These are phyloP conservation scores for Colaptes auratus DNA, from an alignment of 2,113 vertebrate genomes.

Conservation along the genomic window DNA sequence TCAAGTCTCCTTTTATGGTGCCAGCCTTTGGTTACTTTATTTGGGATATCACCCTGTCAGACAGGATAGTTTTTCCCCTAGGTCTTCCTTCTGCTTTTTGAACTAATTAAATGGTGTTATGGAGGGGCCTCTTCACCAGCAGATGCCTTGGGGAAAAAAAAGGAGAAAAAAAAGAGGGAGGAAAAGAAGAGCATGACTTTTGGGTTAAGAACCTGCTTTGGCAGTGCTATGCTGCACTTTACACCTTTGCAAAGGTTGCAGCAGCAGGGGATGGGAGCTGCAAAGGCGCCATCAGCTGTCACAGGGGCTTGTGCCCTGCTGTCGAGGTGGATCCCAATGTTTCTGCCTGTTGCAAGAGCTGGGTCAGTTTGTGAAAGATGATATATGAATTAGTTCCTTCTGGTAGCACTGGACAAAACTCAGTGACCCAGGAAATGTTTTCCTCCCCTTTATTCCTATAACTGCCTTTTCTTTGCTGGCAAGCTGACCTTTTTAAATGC, in stretches of 20 bases:
- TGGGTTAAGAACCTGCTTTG: neutral
- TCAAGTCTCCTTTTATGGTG: neutral
- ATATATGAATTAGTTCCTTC: slow-evolving; percentile 42
- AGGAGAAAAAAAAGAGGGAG: neutral
- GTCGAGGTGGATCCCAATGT: neutral
- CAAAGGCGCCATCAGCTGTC: accelerated
- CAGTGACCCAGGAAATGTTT: slow-evolving; percentile 70
- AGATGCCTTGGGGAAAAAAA: neutral
- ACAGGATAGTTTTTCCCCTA: neutral
- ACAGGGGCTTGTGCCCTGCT: neutral
- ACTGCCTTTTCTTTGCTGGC: slow-evolving; percentile 34
- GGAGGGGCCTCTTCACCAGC: neutral
- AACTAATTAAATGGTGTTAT: neutral
- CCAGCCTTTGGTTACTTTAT: neutral
- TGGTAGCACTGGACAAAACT: slow-evolving; percentile 6
- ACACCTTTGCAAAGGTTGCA: neutral
- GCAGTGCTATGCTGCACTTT: neutral
- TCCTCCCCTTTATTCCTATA: slow-evolving; percentile 52
- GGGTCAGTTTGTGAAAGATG: neutral
- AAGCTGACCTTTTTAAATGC: slow-evolving; percentile 47
- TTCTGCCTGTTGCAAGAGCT: neutral
- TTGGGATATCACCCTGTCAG: neutral
- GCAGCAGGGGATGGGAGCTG: neutral
- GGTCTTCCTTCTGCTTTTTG: neutral
- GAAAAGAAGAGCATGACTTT: neutral